Percentiles rank a stretch among this genome's conserved stretches.
These are phyloP conservation scores for Hypolimnas misippus DNA, from an alignment of 2,888 invertebrate species.

Conservation along the genomic window DNA sequence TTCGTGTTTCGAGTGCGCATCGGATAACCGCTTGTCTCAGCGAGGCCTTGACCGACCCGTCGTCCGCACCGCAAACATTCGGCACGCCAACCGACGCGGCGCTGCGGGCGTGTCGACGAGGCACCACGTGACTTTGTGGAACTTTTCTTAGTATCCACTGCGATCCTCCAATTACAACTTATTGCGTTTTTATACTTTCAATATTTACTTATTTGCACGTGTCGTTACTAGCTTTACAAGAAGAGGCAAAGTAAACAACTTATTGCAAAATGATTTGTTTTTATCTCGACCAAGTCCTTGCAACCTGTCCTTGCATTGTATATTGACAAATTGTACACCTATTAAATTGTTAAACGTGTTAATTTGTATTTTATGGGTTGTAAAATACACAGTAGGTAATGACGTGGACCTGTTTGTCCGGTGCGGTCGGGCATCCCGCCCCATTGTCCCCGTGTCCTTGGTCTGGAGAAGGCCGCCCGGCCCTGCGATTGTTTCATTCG, in stretches of 20 bases:
- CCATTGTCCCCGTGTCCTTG: conserved; percentile 72
- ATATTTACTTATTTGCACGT: conserved; percentile 2
- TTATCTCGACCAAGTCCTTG: not conserved
- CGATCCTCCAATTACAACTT: conserved; percentile 57
- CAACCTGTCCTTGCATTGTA: not conserved
- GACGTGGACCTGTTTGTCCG: conserved; percentile 53
- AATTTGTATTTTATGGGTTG: conserved; percentile 6
- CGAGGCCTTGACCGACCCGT: conserved; percentile 73
- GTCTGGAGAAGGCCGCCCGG: conserved; percentile 62
- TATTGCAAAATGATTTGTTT: not conserved
- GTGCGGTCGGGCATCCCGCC: conserved; percentile 54
- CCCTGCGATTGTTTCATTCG: conserved; percentile 50
- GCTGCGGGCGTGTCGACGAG: conserved; percentile 56
- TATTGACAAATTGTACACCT: not conserved
- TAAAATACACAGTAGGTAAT: conserved; percentile 29
- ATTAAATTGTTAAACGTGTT: not conserved
- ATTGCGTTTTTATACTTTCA: conserved; percentile 3
- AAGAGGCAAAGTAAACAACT: not conserved
- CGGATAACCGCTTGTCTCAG: conserved; percentile 55
- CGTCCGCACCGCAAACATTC: conserved; percentile 51
- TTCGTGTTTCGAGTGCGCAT: conserved; percentile 65
- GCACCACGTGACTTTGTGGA: conserved; percentile 64
- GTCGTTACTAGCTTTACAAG: not conserved
- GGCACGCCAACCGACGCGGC: conserved; percentile 51
- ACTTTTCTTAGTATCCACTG: conserved; percentile 52